A percentile compares a stretch with the other conserved stretches of the same genome.
phyloP scores from a whole-genome alignment of 64 coral and sea anemone species.

The Acropora yongei region DNA sequence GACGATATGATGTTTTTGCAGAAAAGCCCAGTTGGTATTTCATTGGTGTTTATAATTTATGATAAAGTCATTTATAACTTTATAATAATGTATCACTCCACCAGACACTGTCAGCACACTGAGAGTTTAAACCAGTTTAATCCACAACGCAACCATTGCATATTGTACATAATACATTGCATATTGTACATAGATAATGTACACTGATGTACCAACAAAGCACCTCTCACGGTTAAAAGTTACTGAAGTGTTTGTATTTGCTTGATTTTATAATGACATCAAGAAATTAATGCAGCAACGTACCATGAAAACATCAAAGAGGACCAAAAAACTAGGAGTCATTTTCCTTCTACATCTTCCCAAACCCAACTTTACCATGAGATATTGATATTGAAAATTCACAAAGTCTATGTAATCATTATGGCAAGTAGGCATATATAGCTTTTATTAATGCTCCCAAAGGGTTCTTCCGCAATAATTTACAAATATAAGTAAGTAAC shows the following conservation, averaged over 20 bases:
- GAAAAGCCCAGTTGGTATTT: too few relatives aligned
- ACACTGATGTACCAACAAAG: conserved; percentile 31
- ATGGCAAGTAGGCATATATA: conserved; percentile 14
- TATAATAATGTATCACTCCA: conserved; percentile 30
- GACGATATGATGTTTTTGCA: too few relatives aligned
- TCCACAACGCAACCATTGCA: too few relatives aligned
- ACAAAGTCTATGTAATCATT: conserved; percentile 29
- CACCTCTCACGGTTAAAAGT: conserved; percentile 41
- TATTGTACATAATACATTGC: too few relatives aligned
- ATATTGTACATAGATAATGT: too few relatives aligned
- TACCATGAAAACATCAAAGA: conserved; percentile 12
- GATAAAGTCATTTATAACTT: not conserved
- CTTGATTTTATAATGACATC: conserved; percentile 30
- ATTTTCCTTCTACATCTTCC: conserved; percentile 51
- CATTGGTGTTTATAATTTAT: too few relatives aligned
- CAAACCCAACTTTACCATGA: conserved; percentile 67
- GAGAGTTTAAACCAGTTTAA: conserved; percentile 1
- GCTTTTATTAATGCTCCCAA: too few relatives aligned
- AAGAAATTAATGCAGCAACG: conserved; percentile 12
- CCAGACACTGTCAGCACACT: conserved; percentile 32
- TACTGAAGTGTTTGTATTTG: conserved; percentile 13
- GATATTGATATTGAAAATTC: conserved; percentile 23
- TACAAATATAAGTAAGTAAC: too few relatives aligned
- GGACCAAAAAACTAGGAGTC: not conserved
- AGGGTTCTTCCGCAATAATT: too few relatives aligned